phyloP scores from a whole-genome alignment of 2,113 vertebrate species.

The Leucopternis melanops region DNA sequence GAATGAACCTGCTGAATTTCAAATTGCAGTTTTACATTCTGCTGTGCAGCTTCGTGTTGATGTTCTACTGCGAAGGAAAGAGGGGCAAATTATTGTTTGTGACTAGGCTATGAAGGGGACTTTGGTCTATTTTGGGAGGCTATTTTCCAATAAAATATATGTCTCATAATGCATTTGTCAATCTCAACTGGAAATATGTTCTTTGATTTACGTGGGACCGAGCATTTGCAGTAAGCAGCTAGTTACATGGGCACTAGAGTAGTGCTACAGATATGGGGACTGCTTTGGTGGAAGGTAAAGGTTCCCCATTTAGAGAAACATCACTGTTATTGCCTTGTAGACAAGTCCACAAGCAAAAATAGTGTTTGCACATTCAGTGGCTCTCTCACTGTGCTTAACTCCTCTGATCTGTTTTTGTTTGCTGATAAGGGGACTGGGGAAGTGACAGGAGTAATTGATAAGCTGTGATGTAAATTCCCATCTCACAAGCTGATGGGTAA shows the following conservation, averaged over 20 bases:
- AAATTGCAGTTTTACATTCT: neutral
- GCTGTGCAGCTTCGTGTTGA: neutral
- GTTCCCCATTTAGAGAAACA: neutral
- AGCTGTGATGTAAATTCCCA: neutral
- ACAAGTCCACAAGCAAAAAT: neutral
- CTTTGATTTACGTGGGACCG: neutral
- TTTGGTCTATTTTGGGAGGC: neutral
- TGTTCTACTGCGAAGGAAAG: neutral
- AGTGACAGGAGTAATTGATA: neutral
- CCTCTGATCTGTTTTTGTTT: neutral
- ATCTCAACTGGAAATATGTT: neutral
- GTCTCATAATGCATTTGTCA: neutral
- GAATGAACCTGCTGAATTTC: neutral
- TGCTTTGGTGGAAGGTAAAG: neutral
- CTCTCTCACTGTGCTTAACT: neutral
- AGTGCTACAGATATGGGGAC: neutral
- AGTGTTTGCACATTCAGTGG: neutral
- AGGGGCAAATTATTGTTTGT: neutral
- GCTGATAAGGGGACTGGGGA: neutral
- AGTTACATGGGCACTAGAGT: neutral
- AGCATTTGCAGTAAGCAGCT: neutral
- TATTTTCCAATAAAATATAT: neutral
- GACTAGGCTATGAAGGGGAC: neutral
- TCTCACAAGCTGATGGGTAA: neutral
- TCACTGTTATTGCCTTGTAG: neutral